Conservation (phyloP, 2,888 invertebrate genomes). For the Aphodius sticticus region DNA sequence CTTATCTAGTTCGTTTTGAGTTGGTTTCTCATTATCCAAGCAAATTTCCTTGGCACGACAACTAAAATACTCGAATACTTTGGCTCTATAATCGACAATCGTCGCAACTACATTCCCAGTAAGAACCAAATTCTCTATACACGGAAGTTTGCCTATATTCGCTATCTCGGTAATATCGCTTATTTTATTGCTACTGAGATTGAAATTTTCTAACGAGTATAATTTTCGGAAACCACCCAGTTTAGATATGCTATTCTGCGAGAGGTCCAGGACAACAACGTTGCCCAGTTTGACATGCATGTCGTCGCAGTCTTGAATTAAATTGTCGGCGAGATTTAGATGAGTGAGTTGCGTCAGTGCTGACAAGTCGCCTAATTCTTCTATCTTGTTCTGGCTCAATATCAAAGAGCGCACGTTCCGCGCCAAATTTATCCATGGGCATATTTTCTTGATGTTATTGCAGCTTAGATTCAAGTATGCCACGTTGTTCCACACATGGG, state of each 20-base stretch:
- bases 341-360: slow-evolving; percentile 78
- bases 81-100: slow-evolving; percentile 87
- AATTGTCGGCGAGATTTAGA: slow-evolving; percentile 83
- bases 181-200: slow-evolving; percentile 87
- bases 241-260: slow-evolving; percentile 81
- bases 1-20: slow-evolving; percentile 89
- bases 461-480: slow-evolving; percentile 78
- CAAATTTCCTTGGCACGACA: slow-evolving; percentile 83
- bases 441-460: slow-evolving; percentile 80
- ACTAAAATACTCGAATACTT: slow-evolving; percentile 88
- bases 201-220: slow-evolving; percentile 85
- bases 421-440: slow-evolving; percentile 80
- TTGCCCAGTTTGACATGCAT: slow-evolving; percentile 90
- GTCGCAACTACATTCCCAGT: slow-evolving; percentile 91
- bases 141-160: slow-evolving; percentile 81
- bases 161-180: slow-evolving; percentile 82
- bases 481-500: slow-evolving; percentile 71
- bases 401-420: slow-evolving; percentile 76
- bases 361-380: slow-evolving; percentile 78
- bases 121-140: slow-evolving; percentile 85
- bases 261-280: slow-evolving; percentile 83
- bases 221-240: slow-evolving; percentile 80
- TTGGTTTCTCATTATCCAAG: slow-evolving; percentile 87
- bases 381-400: slow-evolving; percentile 81
- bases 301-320: slow-evolving; percentile 74